Percentiles rank a stretch among this genome's conserved stretches.
Evolutionary conservation across 2,113 vertebrate species (phyloP).

Genomic region (Polyodon spathula): DNA sequence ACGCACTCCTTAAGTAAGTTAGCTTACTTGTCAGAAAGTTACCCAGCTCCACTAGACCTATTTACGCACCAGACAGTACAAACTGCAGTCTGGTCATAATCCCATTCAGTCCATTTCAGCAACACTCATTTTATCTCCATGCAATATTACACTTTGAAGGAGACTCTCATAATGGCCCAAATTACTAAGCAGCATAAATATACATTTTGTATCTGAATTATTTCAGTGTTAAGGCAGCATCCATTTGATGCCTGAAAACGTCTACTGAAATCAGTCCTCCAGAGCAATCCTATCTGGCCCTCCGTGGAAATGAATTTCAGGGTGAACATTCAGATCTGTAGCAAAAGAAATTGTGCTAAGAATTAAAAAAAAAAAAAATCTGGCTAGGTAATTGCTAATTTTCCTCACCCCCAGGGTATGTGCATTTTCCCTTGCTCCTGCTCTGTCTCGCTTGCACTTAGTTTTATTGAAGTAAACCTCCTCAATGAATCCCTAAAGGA

Average conservation of each 20-base stretch:
- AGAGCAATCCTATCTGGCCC: conserved; percentile 1
- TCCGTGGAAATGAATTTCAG: not conserved
- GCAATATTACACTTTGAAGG: conserved; percentile 63
- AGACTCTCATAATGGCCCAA: conserved; percentile 60
- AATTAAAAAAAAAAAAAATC: not conserved
- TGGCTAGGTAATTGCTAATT: conserved; percentile 28
- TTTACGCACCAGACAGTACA: conserved; percentile 38
- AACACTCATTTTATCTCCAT: conserved; percentile 37
- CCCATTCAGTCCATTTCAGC: conserved; percentile 20
- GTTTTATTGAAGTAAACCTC: conserved; percentile 44
- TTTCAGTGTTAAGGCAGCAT: conserved; percentile 29
- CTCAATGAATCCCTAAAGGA: conserved; percentile 47
- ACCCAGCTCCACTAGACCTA: conserved; percentile 30
- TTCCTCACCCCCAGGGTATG: conserved; percentile 41
- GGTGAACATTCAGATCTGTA: not conserved
- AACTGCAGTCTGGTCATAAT: conserved; percentile 44
- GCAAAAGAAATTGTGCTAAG: not conserved
- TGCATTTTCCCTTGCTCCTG: conserved; percentile 25
- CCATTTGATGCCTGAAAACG: conserved; percentile 28
- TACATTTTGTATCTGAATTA: conserved; percentile 29
- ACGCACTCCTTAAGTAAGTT: too few species aligned
- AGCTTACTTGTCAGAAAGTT: conserved; percentile 28
- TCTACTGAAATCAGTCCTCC: conserved; percentile 22
- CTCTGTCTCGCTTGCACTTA: conserved; percentile 28
- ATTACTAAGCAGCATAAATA: conserved; percentile 56